Base-by-base conservation (phyloP, 2,113 vertebrate genomes). In the Chloroceryle aenea region DNA sequence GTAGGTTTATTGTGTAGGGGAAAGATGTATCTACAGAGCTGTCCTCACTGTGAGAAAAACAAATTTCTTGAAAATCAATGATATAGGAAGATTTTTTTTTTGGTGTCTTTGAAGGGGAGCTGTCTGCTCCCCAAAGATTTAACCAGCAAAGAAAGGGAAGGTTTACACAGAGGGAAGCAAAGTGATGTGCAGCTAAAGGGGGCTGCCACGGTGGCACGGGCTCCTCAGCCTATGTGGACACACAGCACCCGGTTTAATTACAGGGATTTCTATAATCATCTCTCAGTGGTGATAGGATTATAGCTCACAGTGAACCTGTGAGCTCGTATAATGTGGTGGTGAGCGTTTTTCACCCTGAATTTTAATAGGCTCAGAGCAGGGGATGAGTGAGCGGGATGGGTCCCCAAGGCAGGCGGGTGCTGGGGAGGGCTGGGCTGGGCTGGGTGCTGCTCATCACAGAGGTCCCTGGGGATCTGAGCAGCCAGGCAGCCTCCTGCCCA, bases 391-490 rank as follows among this genome's bases (percentile, higher is more conserved):
- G 89, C 40, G 61, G 71, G 67, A 59, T 72, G 71, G 68, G 75
- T 94, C 53, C 76, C 74, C 82, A 53, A 3, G 43, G 74, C 79
- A 43, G 66, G 62, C 18, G 11, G 26, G 27, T 19, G 26, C 14
- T 23, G 26, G 40, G 63, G 63, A 40, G 40, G 20, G 40, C 48
- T 74, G 89, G 81, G 87, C 85, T 88, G 63, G 71, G 59, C 36
- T 38, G 36, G 21, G 71, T 22, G 40, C 38, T 45, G 69, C 93
- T 97, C 91, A 74, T 96, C 91, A 86, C 27, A 38, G 45, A 30
- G 87, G 42, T 97, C 96, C 98, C 95, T 26, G 81, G 90, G 96
- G 69, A 87, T 63, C 78, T 75, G 89, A 90, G 91, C 86, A 20
- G 58, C 27, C 59, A 83, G 92, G 95, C 96, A 79, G 89, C 90